These are phyloP conservation scores for Tenthredo mesomela DNA, from an alignment of 2,888 invertebrate genomes.

Conservation along the genomic window DNA sequence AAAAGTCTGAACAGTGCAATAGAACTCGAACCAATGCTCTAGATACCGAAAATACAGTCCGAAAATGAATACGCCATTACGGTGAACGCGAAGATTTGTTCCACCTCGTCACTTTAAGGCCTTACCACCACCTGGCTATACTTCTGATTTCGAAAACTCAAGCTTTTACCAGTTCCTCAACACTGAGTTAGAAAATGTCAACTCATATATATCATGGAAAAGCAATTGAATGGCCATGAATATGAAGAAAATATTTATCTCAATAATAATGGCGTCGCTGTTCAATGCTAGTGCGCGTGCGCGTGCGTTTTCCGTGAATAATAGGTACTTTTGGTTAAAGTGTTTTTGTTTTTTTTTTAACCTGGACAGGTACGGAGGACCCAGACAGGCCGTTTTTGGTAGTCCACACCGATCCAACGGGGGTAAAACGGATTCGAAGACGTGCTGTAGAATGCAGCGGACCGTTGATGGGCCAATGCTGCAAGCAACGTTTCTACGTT, in stretches of 20 bases:
- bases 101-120: conserved; percentile 29
- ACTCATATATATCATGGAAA: not conserved
- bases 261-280: not conserved
- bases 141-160: not conserved
- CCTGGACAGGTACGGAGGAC: conserved; percentile 76
- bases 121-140: not conserved
- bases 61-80: not conserved
- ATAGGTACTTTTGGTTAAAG: not conserved
- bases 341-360: not conserved
- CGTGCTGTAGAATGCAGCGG: conserved; percentile 92
- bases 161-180: not conserved
- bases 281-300: not conserved
- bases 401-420: conserved; percentile 87
- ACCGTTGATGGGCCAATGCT: conserved; percentile 87
- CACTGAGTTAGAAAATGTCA: not conserved
- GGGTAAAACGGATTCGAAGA: conserved; percentile 85
- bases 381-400: conserved; percentile 91
- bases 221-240: not conserved
- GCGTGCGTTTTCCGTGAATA: not conserved
- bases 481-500: conserved; percentile 94
- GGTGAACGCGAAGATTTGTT: not conserved
- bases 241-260: not conserved
- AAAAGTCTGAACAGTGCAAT: not conserved
- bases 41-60: not conserved
- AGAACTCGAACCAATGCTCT: not conserved